Base-by-base conservation (phyloP, 2,797 vertebrate genomes). In the Silurus aristotelis region DNA sequence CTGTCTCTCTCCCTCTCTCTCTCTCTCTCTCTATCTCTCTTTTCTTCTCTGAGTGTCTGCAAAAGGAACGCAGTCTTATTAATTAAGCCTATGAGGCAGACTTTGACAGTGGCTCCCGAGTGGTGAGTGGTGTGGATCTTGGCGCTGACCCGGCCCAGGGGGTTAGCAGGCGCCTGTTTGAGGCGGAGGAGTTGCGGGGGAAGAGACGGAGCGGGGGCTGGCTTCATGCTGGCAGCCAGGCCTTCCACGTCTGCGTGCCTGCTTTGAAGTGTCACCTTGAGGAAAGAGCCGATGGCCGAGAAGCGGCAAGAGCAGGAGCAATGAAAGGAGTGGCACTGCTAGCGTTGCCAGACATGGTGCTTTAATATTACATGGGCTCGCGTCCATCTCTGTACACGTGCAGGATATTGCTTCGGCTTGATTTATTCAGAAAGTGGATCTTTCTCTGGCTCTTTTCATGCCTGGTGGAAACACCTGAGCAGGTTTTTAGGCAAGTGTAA, bases 181-280 rank as follows among this genome's bases (percentile, higher is more conserved):
- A 96, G 95, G 80, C 68, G 89, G 91, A 88, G 90, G 73, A 72
- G 84, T 80, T 73, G 63, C 22, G 70, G 85, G 72, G 81, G 58
- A 63, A 70, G 96, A 96, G 95, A 78, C 64, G 88, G n/a, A 72
- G 85, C 88, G 92, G 91, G 90, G 92, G 93, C 94, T 95, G 92
- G 93, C 94, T 92, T 91, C 96, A 95, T 68, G 93, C 96, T 91
- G 96, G 93, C 95, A 93, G 89, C 95, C 90, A 95, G 92, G 95
- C 93, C 95, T 92, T 95, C 90, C 88, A 94, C 87, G 94, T 94
- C 96, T 95, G 84, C 9, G 90, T 88, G 87, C 60, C 94, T 89
- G 71, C 97, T 98, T 98, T 98, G 96, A 99, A 96, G 96, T 98
- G 97, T 97, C 97, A 96, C 80, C 92, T 97, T 96, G 94, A 96